These are phyloP conservation scores for Labeo calbasu DNA, from an alignment of 2,797 vertebrate genomes.

Conservation along the genomic window DNA sequence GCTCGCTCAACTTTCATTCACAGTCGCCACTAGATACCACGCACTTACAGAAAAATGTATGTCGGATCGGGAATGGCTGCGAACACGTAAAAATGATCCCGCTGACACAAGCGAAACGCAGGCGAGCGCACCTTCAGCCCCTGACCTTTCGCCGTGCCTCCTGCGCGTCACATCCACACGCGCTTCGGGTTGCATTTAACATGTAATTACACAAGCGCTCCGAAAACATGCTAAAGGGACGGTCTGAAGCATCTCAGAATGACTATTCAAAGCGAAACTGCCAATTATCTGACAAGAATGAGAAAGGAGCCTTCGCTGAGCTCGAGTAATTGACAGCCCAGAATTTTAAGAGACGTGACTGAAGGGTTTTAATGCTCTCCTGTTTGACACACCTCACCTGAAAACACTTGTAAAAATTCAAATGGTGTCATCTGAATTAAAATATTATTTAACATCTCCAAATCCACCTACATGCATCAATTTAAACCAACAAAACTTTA, in stretches of 20 bases:
- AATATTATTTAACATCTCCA: neutral
- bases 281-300: constrained; percentile 71
- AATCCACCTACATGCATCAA: no score
- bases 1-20: constrained; percentile 81
- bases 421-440: neutral
- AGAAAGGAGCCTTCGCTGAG: constrained; percentile 70
- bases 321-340: constrained; percentile 70
- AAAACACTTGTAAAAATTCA: neutral
- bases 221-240: constrained; percentile 50
- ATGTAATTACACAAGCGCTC: constrained; percentile 71
- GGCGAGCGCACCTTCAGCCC: constrained; percentile 66
- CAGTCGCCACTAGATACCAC: constrained; percentile 80
- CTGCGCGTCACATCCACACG: constrained; percentile 59
- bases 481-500: neutral
- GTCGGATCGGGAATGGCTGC: constrained; percentile 40
- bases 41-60: constrained; percentile 51
- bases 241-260: constrained; percentile 61
- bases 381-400: neutral
- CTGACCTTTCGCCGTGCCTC: constrained; percentile 69
- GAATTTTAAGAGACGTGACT: constrained; percentile 51
- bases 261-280: constrained; percentile 71
- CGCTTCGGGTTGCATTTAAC: constrained; percentile 63
- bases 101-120: constrained; percentile 52
- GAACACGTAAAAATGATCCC: constrained; percentile 34
- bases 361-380: constrained; percentile 17